Evolutionary conservation across 2,113 vertebrate genomes (phyloP).

Genomic region (Amphiprion ocellaris): DNA sequence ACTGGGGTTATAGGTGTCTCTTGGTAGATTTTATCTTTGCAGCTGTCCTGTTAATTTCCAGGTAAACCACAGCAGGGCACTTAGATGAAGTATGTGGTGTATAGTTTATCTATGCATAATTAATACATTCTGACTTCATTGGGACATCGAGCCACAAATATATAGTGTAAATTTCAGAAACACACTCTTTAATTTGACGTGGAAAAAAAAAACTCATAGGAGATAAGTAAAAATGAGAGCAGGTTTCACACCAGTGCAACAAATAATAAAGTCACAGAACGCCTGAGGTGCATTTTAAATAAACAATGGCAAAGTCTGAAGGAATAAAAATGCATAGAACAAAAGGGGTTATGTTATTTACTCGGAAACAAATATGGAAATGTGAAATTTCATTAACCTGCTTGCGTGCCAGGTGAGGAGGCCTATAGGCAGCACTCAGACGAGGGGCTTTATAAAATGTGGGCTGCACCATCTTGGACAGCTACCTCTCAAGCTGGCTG

Average conservation of each 20-base stretch:
- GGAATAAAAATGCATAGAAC: constrained; percentile 27
- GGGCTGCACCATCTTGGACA: constrained; percentile 74
- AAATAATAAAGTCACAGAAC: constrained; percentile 41
- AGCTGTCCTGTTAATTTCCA: constrained; percentile 89
- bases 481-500: constrained; percentile 63
- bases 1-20: constrained; percentile 36
- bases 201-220: constrained; percentile 12
- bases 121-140: constrained; percentile 33
- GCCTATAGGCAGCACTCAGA: constrained; percentile 39
- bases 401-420: constrained; percentile 28
- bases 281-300: constrained; percentile 46
- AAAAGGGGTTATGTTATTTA: constrained; percentile 12
- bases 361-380: constrained; percentile 39
- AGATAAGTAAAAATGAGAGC: constrained; percentile 19
- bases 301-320: constrained; percentile 36
- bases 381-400: constrained; percentile 55
- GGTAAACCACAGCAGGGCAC: constrained; percentile 71
- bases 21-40: constrained; percentile 29
- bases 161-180: constrained; percentile 21
- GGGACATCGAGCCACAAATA: constrained; percentile 10
- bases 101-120: constrained; percentile 34
- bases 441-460: constrained; percentile 50
- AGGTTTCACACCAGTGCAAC: constrained; percentile 41
- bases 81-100: constrained; percentile 20
- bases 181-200: constrained; percentile 23